phyloP scores from a whole-genome alignment of 1,140 invertebrate genomes.

The Euwallacea similis region DNA sequence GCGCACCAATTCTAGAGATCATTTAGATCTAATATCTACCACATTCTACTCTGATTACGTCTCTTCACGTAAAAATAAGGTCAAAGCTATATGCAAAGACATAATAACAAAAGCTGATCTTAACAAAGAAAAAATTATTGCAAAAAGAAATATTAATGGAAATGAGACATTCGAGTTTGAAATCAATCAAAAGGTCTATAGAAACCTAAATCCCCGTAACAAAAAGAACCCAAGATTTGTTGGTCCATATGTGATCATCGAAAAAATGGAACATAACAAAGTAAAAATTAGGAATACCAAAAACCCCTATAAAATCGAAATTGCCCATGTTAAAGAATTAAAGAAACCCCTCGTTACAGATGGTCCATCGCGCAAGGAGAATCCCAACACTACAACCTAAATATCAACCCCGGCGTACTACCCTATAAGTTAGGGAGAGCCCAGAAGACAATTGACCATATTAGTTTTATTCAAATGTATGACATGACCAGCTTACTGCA shows the following conservation, averaged over 20 bases:
- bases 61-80: background rate
- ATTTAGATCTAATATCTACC: background rate
- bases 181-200: conserved; percentile 2
- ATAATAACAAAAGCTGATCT: background rate
- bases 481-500: too few species aligned
- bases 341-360: conserved; percentile 5
- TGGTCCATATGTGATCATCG: background rate
- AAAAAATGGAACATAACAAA: background rate
- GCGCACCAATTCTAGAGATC: background rate
- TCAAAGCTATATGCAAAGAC: background rate
- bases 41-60: background rate
- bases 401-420: too few species aligned
- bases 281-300: conserved; percentile 2
- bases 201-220: background rate
- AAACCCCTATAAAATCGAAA: background rate
- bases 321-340: background rate
- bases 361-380: background rate
- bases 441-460: too few species aligned
- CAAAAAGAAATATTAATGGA: background rate
- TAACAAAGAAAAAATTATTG: background rate
- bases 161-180: background rate
- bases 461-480: too few species aligned
- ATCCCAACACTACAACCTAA: background rate
- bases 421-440: too few species aligned
- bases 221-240: background rate